Evolutionary conservation across 2,888 invertebrate genomes (phyloP), one percentile per base, ranked within the genome.

Genomic region (Meteorus cinctellus): DNA sequence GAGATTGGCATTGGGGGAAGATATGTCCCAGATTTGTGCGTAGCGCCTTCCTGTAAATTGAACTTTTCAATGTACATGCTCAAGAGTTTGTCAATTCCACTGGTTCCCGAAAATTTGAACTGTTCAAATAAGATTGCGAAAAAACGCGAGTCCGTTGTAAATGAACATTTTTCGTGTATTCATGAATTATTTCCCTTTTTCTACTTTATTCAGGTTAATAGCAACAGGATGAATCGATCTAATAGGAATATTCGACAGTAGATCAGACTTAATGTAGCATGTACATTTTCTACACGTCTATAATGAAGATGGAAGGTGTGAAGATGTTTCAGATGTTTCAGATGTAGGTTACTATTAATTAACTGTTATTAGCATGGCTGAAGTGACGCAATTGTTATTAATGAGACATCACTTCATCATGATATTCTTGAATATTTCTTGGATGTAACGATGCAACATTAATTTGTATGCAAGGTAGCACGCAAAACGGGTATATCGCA

Each of bases 401-500:
- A 87, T 84, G 86, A 84, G 74, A 41, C 75, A 77, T 76, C 80
- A 78, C 81, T 84, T 82, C 77, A 79, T 86, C 82, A 82, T 76
- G 81, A 81, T 81, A 81, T 77, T 74, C 73, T 72, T 45, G 68
- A 65, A 59, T 48, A 24, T 31, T 68, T 36, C 73, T 78, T 71
- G 34, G 45, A 41, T 31, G 34, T 51, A 69, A 75, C 29, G 45
- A 8, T n/a, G 62, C 41, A 59, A 34, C 29, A 59, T 36, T 63
- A 78, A 82, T 83, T 83, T 82, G 77, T 81, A 81, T 82, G 73
- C 77, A 51, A 62, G 73, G 62, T 59, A 51, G 62, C 62, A 24
- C n/a, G 51, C 36, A 65, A 69, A 66, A 66, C 55, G 70, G 48
- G 74, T 48, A 63, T 55, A 19, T 5, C 4, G 6, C 19, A 8